Conservation (phyloP, 2,797 vertebrate genomes). For the Labeo calbasu region DNA sequence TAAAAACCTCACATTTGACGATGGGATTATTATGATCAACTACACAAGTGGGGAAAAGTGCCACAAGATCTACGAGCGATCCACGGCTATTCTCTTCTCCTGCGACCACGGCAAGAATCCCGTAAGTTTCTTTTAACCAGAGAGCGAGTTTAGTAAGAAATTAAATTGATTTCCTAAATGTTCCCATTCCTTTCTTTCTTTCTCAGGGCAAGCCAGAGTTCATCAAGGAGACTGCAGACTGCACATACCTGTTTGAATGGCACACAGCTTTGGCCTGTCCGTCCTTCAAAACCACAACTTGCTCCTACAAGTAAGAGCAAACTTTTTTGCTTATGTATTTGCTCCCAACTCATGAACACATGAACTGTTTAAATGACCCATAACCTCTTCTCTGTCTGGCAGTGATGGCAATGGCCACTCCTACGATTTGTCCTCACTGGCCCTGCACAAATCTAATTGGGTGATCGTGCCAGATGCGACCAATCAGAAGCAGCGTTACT, state of each 20-base stretch:
- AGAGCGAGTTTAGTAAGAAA: not conserved
- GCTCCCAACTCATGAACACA: not conserved
- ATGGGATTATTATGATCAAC: constrained; percentile 90
- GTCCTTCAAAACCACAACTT: constrained; percentile 85
- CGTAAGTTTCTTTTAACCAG: constrained; percentile 71
- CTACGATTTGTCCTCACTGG: constrained; percentile 90
- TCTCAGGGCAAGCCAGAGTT: constrained; percentile 82
- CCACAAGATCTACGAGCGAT: constrained; percentile 86
- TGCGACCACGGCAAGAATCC: constrained; percentile 82
- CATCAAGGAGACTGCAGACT: constrained; percentile 90
- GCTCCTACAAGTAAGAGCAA: constrained; percentile 88
- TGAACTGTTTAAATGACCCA: not conserved
- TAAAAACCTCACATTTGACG: constrained; percentile 85
- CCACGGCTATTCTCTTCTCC: constrained; percentile 89
- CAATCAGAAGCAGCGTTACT: constrained; percentile 73
- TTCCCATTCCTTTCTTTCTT: not conserved
- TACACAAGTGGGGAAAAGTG: constrained; percentile 88
- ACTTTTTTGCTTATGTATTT: not conserved
- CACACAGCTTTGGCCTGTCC: constrained; percentile 87
- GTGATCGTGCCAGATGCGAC: constrained; percentile 73
- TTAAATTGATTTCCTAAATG: not conserved
- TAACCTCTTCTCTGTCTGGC: constrained; percentile 24
- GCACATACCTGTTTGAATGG: constrained; percentile 94
- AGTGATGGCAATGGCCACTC: constrained; percentile 85
- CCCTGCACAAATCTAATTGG: constrained; percentile 86